A percentile compares a stretch with the other conserved stretches of the same genome.
These are phyloP conservation scores for Chrysochloris asiatica DNA, from an alignment of 2,113 vertebrate species.

Conservation along the genomic window DNA sequence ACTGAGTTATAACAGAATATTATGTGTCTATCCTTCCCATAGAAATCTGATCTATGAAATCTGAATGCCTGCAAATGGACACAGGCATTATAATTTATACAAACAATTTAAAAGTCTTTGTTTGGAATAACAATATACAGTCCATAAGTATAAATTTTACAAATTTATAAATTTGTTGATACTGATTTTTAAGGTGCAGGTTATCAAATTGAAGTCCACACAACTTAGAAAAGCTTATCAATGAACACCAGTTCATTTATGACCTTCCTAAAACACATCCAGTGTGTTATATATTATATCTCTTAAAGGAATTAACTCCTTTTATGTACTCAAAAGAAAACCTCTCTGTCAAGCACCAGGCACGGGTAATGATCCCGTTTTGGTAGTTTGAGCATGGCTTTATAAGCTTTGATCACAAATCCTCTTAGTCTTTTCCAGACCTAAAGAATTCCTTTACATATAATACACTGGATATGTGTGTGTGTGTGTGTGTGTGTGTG, in stretches of 20 bases:
- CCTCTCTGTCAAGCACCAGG: neutral
- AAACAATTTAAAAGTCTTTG: neutral
- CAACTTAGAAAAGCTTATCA: neutral
- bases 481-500: neutral
- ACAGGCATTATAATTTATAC: neutral
- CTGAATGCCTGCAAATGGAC: neutral
- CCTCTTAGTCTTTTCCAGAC: neutral
- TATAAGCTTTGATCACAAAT: constrained; percentile 39
- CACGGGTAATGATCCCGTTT: neutral
- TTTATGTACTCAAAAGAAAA: constrained; percentile 44
- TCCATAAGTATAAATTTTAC: neutral
- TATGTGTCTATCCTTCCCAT: neutral
- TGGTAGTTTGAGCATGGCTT: constrained; percentile 38
- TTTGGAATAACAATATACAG: neutral
- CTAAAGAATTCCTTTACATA: neutral
- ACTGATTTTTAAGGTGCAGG: neutral
- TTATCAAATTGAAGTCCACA: constrained; percentile 11
- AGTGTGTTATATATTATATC: too few relatives aligned
- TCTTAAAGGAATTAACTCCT: constrained; percentile 25
- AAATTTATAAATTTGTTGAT: neutral
- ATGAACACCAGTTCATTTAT: neutral
- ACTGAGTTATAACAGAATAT: neutral
- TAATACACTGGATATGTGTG: neutral
- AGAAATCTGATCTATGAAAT: neutral
- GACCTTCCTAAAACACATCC: too few relatives aligned